Conservation (phyloP, 2,797 vertebrate species). For the Sciaenops ocellatus region DNA sequence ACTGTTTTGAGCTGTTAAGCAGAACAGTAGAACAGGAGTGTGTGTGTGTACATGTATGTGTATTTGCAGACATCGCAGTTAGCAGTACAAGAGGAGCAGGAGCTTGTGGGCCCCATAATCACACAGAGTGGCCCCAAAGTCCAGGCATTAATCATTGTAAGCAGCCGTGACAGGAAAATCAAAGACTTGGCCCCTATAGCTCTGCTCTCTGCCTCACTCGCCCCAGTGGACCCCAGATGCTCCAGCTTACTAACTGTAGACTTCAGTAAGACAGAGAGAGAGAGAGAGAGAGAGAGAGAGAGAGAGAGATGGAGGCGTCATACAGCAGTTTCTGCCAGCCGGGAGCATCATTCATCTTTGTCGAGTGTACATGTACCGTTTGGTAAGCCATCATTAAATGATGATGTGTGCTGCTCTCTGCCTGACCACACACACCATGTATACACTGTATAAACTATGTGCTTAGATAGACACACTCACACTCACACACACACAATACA, state of each 20-base stretch:
- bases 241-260: slow-evolving; percentile 54
- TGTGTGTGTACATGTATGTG: slow-evolving; percentile 12
- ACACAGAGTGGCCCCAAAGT: slow-evolving; percentile 80
- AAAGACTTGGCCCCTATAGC: slow-evolving; percentile 76
- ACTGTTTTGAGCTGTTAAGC: neutral
- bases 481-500: neutral
- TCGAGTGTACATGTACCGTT: slow-evolving; percentile 71
- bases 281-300: slow-evolving; percentile 37
- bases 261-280: slow-evolving; percentile 35
- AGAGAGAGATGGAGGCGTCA: slow-evolving; percentile 18
- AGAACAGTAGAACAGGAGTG: neutral
- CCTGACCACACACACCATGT: slow-evolving; percentile 46
- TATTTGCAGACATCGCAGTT: slow-evolving; percentile 46
- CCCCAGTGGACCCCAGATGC: slow-evolving; percentile 66
- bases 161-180: slow-evolving; percentile 85
- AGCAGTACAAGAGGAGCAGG: slow-evolving; percentile 26
- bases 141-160: slow-evolving; percentile 87
- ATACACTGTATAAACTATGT: neutral
- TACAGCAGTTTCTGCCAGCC: slow-evolving; percentile 49
- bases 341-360: slow-evolving; percentile 77
- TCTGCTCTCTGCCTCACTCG: slow-evolving; percentile 62
- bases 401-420: slow-evolving; percentile 59
- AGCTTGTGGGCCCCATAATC: slow-evolving; percentile 78
- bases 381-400: slow-evolving; percentile 72
- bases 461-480: slow-evolving; percentile 6